Conservation (phyloP, 2,888 invertebrate genomes). For the Oligia fasciuncula region DNA sequence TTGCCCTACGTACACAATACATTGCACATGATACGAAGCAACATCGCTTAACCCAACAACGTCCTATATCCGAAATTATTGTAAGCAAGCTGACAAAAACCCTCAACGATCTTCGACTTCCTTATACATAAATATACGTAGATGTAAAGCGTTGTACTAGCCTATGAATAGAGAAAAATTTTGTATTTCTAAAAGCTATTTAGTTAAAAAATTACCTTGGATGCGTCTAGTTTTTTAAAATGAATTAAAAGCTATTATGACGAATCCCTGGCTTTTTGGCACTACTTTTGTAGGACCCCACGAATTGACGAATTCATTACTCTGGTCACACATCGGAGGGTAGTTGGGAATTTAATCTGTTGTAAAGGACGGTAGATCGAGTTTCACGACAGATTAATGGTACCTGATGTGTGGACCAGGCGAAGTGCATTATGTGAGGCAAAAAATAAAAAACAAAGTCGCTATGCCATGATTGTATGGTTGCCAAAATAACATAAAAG, state of each 20-base stretch:
- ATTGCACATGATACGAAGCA: slow-evolving; percentile 81
- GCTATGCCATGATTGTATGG: slow-evolving; percentile 72
- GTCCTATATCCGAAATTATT: slow-evolving; percentile 73
- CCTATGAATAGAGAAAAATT: slow-evolving; percentile 64
- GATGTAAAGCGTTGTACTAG: slow-evolving; percentile 68
- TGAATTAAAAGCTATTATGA: slow-evolving; percentile 70
- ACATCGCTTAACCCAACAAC: slow-evolving; percentile 76
- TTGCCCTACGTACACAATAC: slow-evolving; percentile 72
- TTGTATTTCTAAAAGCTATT: slow-evolving; percentile 78
- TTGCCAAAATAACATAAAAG: slow-evolving; percentile 72
- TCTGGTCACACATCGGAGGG: slow-evolving; percentile 52
- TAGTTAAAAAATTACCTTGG: slow-evolving; percentile 63
- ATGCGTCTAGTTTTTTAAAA: slow-evolving; percentile 68
- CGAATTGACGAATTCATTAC: slow-evolving; percentile 55
- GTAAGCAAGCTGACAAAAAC: slow-evolving; percentile 70
- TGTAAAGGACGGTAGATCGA: slow-evolving; percentile 15
- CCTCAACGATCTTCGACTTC: slow-evolving; percentile 54
- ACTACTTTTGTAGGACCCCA: slow-evolving; percentile 67
- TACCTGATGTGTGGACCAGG: slow-evolving; percentile 49
- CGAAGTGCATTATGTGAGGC: slow-evolving; percentile 82
- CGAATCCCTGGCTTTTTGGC: slow-evolving; percentile 75
- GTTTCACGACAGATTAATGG: slow-evolving; percentile 29
- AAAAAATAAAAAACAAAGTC: slow-evolving; percentile 75
- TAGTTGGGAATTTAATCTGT: slow-evolving; percentile 20
- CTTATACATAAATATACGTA: slow-evolving; percentile 53